phyloP scores from a whole-genome alignment of 2,888 invertebrate species.

The Scaptomyza caliginosa region DNA sequence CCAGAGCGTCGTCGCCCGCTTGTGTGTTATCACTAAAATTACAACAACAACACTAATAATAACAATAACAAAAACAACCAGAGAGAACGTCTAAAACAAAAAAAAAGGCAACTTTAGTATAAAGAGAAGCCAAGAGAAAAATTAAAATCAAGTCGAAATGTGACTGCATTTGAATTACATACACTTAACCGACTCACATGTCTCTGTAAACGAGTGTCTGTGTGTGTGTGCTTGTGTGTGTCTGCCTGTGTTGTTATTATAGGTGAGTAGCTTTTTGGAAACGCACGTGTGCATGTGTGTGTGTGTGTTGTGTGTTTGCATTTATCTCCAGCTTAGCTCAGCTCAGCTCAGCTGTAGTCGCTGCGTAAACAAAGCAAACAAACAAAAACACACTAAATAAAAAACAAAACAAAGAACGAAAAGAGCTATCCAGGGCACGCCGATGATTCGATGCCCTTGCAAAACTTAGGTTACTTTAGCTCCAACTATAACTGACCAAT shows the following conservation, averaged over 20 bases:
- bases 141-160: conserved; percentile 37
- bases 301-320: conserved; percentile 21
- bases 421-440: background rate
- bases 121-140: conserved; percentile 20
- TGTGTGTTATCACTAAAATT: conserved; percentile 64
- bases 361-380: conserved; percentile 60
- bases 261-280: conserved; percentile 56
- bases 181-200: conserved; percentile 4
- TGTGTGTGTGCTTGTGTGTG: background rate
- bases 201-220: conserved; percentile 12
- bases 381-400: conserved; percentile 20
- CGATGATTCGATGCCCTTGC: background rate
- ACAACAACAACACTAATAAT: conserved; percentile 38
- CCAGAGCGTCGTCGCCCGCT: conserved; percentile 21
- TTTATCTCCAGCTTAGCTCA: conserved; percentile 55
- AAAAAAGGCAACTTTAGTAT: conserved; percentile 3
- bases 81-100: conserved; percentile 4
- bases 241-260: conserved; percentile 25
- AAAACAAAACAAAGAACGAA: conserved; percentile 5
- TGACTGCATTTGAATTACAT: conserved; percentile 57
- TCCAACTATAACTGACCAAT: background rate
- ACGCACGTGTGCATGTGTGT: conserved; percentile 13
- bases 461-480: background rate
- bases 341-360: conserved; percentile 31
- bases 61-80: conserved; percentile 15